Percentiles rank a stretch among this genome's conserved stretches.
Evolutionary conservation across 1,140 invertebrate species (phyloP).

Genomic region (Drosophila nasuta): DNA sequence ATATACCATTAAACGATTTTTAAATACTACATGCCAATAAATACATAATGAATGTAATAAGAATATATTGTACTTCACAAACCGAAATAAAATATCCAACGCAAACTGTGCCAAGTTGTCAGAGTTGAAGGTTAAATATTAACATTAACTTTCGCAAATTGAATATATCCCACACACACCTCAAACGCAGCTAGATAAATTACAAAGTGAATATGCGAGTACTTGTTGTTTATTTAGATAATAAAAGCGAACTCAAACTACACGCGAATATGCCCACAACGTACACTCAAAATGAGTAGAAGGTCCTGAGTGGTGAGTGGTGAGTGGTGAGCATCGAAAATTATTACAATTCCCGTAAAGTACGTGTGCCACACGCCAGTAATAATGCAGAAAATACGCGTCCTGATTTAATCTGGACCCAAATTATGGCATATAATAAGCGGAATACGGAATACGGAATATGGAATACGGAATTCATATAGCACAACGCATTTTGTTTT

Average conservation of each 20-base stretch:
- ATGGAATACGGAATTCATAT: neutral
- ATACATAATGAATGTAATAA: too few species aligned
- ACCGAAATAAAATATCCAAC: too few species aligned
- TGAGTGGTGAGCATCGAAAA: conserved; percentile 15
- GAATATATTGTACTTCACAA: too few species aligned
- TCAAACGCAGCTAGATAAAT: too few species aligned
- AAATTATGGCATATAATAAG: conserved; percentile 41
- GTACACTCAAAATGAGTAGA: too few species aligned
- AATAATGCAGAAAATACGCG: conserved; percentile 40
- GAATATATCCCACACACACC: neutral
- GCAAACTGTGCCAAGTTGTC: too few species aligned
- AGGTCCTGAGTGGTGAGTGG: too few species aligned
- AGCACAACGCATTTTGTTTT: conserved; percentile 14
- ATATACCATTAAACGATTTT: too few species aligned
- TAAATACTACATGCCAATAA: too few species aligned
- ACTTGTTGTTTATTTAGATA: neutral
- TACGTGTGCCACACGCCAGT: conserved; percentile 34
- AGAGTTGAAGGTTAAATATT: too few species aligned
- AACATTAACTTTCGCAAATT: too few species aligned
- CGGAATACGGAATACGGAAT: conserved; percentile 21
- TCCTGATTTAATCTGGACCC: conserved; percentile 45
- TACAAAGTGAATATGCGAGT: neutral
- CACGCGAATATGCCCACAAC: conserved; percentile 10
- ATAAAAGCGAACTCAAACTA: neutral
- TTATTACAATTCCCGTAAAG: conserved; percentile 24